Conservation (phyloP, 2,113 vertebrate species). For the Anguilla japonica region DNA sequence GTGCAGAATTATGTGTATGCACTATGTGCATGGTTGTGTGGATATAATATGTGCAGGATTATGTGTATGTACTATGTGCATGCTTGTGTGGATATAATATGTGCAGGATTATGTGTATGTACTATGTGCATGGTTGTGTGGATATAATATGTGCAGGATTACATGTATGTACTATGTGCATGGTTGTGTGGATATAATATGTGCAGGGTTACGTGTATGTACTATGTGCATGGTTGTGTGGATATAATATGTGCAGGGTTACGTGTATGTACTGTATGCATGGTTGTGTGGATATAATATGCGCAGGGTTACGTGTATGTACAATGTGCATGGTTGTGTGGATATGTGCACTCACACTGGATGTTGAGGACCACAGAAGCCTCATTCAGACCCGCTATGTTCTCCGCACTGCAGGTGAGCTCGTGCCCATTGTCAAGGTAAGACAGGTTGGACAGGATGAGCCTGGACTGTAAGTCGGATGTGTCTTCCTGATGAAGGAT, state of each 20-base stretch:
- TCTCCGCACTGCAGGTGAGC: slow-evolving; percentile 89
- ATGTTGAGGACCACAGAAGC: slow-evolving; percentile 85
- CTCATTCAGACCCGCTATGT: slow-evolving; percentile 88
- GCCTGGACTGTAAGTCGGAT: slow-evolving; percentile 70
- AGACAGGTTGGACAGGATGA: slow-evolving; percentile 85
- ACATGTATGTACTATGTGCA: background rate
- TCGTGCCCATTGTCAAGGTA: slow-evolving; percentile 83
- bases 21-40: too few relatives aligned
- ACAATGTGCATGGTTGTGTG: background rate
- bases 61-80: too few relatives aligned
- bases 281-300: background rate
- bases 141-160: background rate
- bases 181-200: background rate
- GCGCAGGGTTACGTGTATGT: background rate
- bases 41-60: too few relatives aligned
- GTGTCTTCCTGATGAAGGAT: slow-evolving; percentile 70
- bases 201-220: too few relatives aligned
- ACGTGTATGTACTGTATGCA: background rate
- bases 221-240: too few relatives aligned
- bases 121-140: too few relatives aligned
- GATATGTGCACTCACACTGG: slow-evolving; percentile 81
- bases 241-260: too few relatives aligned
- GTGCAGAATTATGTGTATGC: too few relatives aligned
- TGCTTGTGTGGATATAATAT: too few relatives aligned
- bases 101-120: too few relatives aligned